Evolutionary conservation across 64 coral and sea anemone species (phyloP).

Genomic region (Stichodactyla mertensii): DNA sequence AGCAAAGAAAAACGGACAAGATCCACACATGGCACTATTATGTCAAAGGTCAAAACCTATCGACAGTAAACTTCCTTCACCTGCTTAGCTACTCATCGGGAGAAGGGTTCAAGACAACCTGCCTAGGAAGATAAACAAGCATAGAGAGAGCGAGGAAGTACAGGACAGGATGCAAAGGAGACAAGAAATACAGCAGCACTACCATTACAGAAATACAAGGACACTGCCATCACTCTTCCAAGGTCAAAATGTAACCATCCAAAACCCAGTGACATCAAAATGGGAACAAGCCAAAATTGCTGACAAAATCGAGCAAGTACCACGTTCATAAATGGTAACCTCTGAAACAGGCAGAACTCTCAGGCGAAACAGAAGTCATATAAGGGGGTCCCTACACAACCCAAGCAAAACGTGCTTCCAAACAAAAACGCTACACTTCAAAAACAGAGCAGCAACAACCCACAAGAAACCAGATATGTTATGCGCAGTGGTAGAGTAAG

Average conservation of each 20-base stretch:
- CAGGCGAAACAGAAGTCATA: background rate
- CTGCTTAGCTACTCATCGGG: constrained; percentile 4
- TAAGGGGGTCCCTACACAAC: background rate
- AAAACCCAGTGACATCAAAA: too few species aligned
- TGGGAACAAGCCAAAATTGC: constrained; percentile 31
- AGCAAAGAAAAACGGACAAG: constrained; percentile 9
- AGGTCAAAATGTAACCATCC: too few species aligned
- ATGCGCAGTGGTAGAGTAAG: too few species aligned
- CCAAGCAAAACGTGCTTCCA: background rate
- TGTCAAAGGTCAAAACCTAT: constrained; percentile 4
- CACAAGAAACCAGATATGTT: too few species aligned
- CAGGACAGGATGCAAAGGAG: too few species aligned
- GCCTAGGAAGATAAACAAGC: background rate
- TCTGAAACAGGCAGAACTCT: background rate
- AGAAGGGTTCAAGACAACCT: too few species aligned
- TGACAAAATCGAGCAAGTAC: constrained; percentile 8
- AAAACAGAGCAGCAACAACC: too few species aligned
- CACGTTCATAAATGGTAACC: background rate
- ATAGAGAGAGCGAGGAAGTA: too few species aligned
- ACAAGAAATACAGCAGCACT: too few species aligned
- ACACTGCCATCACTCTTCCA: too few species aligned
- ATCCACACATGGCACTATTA: constrained; percentile 13
- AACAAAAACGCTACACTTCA: too few species aligned
- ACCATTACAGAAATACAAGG: too few species aligned
- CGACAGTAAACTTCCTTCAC: constrained; percentile 36